Percentiles rank a stretch among this genome's conserved stretches.
phyloP scores from a whole-genome alignment of 2,113 vertebrate species.

The Pholis gunnellus region DNA sequence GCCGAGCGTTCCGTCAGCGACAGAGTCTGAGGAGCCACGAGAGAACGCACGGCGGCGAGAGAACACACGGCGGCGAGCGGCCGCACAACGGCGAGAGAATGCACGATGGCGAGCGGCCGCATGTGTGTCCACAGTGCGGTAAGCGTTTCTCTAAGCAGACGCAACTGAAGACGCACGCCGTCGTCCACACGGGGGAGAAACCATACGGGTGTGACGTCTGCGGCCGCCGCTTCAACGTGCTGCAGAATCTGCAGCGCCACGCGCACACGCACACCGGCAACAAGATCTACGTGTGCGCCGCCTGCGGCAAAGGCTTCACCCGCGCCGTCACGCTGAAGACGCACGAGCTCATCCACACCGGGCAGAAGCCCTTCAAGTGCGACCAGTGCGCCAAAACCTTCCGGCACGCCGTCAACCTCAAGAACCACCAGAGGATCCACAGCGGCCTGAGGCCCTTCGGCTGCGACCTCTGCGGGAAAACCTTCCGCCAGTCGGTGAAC shows the following conservation, averaged over 20 bases:
- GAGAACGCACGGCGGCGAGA: constrained; percentile 69
- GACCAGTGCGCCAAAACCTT: constrained; percentile 76
- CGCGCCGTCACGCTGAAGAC: constrained; percentile 78
- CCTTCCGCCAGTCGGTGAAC: constrained; percentile 80
- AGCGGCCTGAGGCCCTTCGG: constrained; percentile 72
- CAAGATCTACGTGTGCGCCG: constrained; percentile 73
- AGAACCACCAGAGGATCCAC: constrained; percentile 80
- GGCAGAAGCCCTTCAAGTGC: constrained; percentile 79
- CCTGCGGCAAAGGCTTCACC: constrained; percentile 82
- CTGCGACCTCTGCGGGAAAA: constrained; percentile 81
- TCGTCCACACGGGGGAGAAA: constrained; percentile 78
- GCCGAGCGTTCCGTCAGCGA: constrained; percentile 71
- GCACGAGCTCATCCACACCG: constrained; percentile 81
- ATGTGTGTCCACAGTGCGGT: constrained; percentile 71
- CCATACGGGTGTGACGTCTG: constrained; percentile 76
- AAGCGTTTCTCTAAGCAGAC: constrained; percentile 78
- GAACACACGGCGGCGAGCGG: constrained; percentile 42
- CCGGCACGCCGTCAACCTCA: constrained; percentile 80
- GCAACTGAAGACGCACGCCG: constrained; percentile 78
- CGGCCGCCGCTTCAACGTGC: constrained; percentile 80
- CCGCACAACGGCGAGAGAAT: too few species aligned
- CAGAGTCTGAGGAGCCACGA: constrained; percentile 74
- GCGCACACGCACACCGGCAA: constrained; percentile 70
- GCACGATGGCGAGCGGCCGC: constrained; percentile 32
- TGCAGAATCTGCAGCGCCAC: constrained; percentile 81